Percentiles rank a stretch among this genome's conserved stretches.
Conservation (phyloP, 2,113 vertebrate species). For the Entomyzon cyanotis region DNA sequence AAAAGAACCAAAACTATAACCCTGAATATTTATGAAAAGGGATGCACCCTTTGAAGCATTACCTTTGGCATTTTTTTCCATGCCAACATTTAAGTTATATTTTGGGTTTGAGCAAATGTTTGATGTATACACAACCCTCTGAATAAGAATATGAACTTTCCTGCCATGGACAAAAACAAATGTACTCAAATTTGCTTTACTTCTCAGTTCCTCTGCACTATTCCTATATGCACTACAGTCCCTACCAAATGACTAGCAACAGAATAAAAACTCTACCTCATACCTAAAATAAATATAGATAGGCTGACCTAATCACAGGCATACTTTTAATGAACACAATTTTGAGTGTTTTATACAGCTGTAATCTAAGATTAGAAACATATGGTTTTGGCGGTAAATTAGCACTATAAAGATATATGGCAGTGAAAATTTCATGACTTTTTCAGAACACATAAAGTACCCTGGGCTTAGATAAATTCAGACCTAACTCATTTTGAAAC, state of each 20-base stretch:
- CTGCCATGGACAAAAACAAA: slow-evolving; percentile 19
- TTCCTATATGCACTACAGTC: not conserved
- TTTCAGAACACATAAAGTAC: slow-evolving; percentile 53
- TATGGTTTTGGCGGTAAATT: slow-evolving; percentile 48
- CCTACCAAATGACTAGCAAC: not conserved
- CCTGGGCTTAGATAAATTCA: slow-evolving; percentile 43
- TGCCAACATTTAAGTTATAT: slow-evolving; percentile 3
- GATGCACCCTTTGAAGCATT: slow-evolving; percentile 11
- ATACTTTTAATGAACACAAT: slow-evolving; percentile 39
- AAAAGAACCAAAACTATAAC: not conserved
- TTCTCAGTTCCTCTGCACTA: not conserved
- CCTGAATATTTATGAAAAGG: slow-evolving; percentile 50
- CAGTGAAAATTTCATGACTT: slow-evolving; percentile 55
- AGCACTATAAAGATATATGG: slow-evolving; percentile 47
- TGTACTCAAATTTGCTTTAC: not conserved
- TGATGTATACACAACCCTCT: slow-evolving; percentile 9
- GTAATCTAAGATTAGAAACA: slow-evolving; percentile 57
- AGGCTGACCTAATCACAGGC: slow-evolving; percentile 26
- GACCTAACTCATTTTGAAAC: slow-evolving; percentile 46
- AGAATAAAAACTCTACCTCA: not conserved
- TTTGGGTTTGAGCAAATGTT: slow-evolving; percentile 15
- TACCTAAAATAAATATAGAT: slow-evolving; percentile 48
- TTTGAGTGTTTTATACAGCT: slow-evolving; percentile 38
- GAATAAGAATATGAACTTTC: slow-evolving; percentile 19
- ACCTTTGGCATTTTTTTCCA: slow-evolving; percentile 50